Percentiles rank a stretch among this genome's conserved stretches.
These are phyloP conservation scores for Meghimatium bilineatum DNA, from an alignment of 2,888 invertebrate genomes.

Conservation along the genomic window DNA sequence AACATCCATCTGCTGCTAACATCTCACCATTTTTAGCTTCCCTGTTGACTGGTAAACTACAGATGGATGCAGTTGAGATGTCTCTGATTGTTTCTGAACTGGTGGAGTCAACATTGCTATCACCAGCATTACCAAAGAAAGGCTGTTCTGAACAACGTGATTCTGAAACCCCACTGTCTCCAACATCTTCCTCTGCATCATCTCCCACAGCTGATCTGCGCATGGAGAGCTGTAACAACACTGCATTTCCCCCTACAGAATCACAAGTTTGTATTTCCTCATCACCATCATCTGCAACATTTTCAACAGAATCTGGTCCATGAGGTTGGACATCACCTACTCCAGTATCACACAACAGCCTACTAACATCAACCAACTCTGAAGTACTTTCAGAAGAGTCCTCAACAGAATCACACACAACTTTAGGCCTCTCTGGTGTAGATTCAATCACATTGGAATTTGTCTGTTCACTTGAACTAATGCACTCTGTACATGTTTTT, in stretches of 20 bases:
- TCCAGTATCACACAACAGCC: constrained; percentile 20
- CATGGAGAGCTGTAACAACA: constrained; percentile 1
- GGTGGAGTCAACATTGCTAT: constrained; percentile 51
- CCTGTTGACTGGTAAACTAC: neutral
- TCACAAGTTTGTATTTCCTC: constrained; percentile 28
- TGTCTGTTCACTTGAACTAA: constrained; percentile 43
- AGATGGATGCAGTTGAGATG: neutral
- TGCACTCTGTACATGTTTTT: constrained; percentile 25
- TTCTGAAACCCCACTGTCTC: constrained; percentile 37
- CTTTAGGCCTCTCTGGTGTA: constrained; percentile 3
- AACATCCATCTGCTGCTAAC: constrained; percentile 25
- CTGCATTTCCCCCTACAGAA: constrained; percentile 19
- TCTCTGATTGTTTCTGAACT: constrained; percentile 24
- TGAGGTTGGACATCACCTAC: neutral
- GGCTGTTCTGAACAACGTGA: constrained; percentile 29
- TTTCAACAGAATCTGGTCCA: constrained; percentile 7
- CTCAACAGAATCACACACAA: constrained; percentile 45
- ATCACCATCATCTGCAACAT: neutral
- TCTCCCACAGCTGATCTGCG: neutral
- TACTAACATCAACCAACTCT: neutral
- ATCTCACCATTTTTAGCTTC: neutral
- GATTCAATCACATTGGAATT: constrained; percentile 2
- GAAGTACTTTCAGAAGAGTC: constrained; percentile 8
- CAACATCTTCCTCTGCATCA: constrained; percentile 15
- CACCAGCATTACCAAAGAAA: constrained; percentile 23